phyloP scores from a whole-genome alignment of 2,888 invertebrate species.

The Meganola albula region DNA sequence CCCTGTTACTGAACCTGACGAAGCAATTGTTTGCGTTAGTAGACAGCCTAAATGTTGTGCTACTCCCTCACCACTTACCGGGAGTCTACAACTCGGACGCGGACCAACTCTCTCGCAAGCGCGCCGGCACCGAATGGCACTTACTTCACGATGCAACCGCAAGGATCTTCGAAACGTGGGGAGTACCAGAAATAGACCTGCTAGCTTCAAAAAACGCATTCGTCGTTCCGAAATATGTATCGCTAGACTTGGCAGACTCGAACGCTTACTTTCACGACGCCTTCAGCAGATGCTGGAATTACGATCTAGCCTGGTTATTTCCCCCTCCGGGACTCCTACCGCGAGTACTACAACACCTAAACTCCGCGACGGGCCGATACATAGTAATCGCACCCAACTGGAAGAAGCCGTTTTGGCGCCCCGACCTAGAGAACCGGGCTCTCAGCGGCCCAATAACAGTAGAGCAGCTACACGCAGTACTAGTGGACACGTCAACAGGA shows the following conservation, averaged over 20 bases:
- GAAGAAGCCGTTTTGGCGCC: slow-evolving; percentile 6
- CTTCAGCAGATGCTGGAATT: slow-evolving; percentile 18
- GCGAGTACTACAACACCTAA: neutral
- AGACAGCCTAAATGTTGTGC: neutral
- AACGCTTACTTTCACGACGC: slow-evolving; percentile 21
- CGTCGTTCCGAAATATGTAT: slow-evolving; percentile 19
- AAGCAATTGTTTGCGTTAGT: neutral
- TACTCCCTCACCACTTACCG: neutral
- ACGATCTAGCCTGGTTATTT: slow-evolving; percentile 24
- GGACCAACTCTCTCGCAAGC: too few species aligned
- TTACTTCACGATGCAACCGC: too few species aligned
- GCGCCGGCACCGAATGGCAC: too few species aligned
- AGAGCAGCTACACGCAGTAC: neutral
- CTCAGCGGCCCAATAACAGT: neutral
- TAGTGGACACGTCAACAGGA: slow-evolving; percentile 2
- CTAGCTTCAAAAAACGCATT: slow-evolving; percentile 24
- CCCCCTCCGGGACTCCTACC: slow-evolving; percentile 24
- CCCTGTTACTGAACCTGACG: neutral
- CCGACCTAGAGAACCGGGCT: slow-evolving; percentile 10
- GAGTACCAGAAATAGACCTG: slow-evolving; percentile 23
- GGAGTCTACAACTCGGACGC: neutral
- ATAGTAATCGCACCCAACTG: slow-evolving; percentile 1
- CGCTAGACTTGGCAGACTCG: slow-evolving; percentile 15
- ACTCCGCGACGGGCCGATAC: neutral
- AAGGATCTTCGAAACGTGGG: too few species aligned